These are phyloP conservation scores for Pelagia noctiluca DNA, from an alignment of 30 jellyfish, hydroid and myxozoan species.

Conservation along the genomic window DNA sequence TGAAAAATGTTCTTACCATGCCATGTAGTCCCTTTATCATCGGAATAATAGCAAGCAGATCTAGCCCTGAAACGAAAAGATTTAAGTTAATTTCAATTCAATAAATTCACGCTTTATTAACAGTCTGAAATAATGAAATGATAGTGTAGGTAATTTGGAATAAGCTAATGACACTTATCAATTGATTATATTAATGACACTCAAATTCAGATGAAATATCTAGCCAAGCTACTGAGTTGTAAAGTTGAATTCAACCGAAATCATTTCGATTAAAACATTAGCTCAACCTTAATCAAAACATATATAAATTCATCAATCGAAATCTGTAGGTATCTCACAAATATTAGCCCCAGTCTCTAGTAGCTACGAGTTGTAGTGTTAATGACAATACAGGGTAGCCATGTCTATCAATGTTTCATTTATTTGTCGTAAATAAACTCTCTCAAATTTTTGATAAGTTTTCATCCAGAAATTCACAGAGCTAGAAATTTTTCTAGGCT, in stretches of 20 bases:
- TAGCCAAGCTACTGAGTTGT: not conserved
- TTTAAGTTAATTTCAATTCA: not conserved
- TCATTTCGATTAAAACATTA: no score
- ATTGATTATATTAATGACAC: no score
- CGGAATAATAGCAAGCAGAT: constrained; percentile 60
- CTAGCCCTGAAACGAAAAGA: constrained; percentile 12
- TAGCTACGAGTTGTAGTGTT: not conserved
- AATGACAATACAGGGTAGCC: no score
- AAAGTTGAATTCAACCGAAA: no score
- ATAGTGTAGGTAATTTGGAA: no score
- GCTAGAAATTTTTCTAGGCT: not conserved
- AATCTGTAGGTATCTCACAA: not conserved
- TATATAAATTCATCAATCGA: no score
- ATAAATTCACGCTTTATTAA: no score
- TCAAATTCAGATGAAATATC: not conserved
- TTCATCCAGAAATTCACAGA: not conserved
- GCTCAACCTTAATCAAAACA: no score
- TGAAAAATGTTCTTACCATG: constrained; percentile 19
- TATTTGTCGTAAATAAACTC: no score
- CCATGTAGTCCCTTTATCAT: constrained; percentile 67
- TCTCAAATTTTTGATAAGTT: no score
- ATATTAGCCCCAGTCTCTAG: not conserved
- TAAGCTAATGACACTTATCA: not conserved
- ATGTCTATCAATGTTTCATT: no score
- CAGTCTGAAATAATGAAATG: not conserved